phyloP scores from a whole-genome alignment of 1,140 invertebrate genomes.

The Scaptomyza montana region DNA sequence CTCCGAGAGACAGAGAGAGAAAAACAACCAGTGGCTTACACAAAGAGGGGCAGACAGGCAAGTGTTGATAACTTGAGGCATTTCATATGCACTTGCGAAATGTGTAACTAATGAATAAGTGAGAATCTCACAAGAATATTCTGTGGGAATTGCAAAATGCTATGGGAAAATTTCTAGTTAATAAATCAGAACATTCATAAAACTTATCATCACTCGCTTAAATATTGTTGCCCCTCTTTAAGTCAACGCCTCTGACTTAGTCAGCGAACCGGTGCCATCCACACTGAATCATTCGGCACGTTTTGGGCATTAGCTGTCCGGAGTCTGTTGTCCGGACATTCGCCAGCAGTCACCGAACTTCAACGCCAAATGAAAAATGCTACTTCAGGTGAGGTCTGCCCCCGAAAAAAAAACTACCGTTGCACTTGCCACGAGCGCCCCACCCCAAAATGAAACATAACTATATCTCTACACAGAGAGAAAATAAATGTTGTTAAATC shows the following conservation, averaged over 20 bases:
- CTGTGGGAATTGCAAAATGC: constrained; percentile 1
- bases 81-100: constrained; percentile 19
- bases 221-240: neutral
- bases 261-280: constrained; percentile 12
- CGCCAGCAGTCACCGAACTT: constrained; percentile 47
- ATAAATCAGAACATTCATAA: neutral
- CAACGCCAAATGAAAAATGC: constrained; percentile 63
- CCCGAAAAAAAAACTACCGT: constrained; percentile 32
- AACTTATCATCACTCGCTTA: neutral
- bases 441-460: neutral
- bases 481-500: too few relatives aligned
- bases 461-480: neutral
- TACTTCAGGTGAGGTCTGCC: constrained; percentile 59
- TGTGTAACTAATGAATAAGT: constrained; percentile 22
- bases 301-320: constrained; percentile 67
- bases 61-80: neutral
- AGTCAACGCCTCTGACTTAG: constrained; percentile 14
- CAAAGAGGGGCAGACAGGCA: neutral
- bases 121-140: constrained; percentile 3
- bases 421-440: constrained; percentile 47
- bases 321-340: constrained; percentile 1
- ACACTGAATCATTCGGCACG: constrained; percentile 55
- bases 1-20: neutral
- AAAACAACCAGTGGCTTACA: constrained; percentile 17
- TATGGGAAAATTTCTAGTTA: constrained; percentile 5